Percentiles rank a stretch among this genome's conserved stretches.
These are phyloP conservation scores for Penaeus monodon DNA, from an alignment of 2,888 invertebrate species.

Conservation along the genomic window DNA sequence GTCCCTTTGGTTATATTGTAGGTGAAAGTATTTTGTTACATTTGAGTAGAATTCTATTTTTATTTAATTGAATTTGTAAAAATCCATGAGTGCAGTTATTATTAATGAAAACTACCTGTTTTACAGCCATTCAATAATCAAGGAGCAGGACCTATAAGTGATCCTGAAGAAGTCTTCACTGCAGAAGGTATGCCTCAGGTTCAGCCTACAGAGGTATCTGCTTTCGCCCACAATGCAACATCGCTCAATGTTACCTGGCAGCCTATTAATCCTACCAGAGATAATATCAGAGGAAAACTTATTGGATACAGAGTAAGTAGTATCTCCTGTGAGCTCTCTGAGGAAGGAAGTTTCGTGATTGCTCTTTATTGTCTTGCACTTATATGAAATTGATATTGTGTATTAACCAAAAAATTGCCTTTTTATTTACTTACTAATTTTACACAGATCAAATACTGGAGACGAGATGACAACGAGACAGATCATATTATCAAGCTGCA, in stretches of 20 bases:
- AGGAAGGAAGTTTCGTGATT: not conserved
- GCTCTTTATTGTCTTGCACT: not conserved
- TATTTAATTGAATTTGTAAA: too few relatives aligned
- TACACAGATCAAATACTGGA: slow-evolving; percentile 89
- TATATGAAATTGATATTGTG: not conserved
- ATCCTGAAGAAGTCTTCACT: slow-evolving; percentile 81
- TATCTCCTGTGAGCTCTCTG: not conserved
- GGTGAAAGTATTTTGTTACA: too few relatives aligned
- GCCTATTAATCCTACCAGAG: slow-evolving; percentile 86
- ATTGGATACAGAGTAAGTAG: slow-evolving; percentile 85
- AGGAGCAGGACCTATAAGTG: slow-evolving; percentile 86
- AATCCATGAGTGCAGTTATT: too few relatives aligned
- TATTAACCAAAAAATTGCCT: too few relatives aligned
- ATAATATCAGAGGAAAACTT: slow-evolving; percentile 87
- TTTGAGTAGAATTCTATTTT: too few relatives aligned
- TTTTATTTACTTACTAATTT: slow-evolving; percentile 26
- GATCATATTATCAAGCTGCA: slow-evolving; percentile 85
- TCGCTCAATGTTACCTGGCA: slow-evolving; percentile 92
- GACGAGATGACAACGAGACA: slow-evolving; percentile 77
- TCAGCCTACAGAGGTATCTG: slow-evolving; percentile 85
- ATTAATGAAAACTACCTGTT: not conserved
- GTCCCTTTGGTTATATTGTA: too few relatives aligned
- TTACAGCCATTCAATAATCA: slow-evolving; percentile 79
- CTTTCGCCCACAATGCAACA: slow-evolving; percentile 89
- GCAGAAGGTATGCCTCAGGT: slow-evolving; percentile 94